Evolutionary conservation across 2,797 vertebrate species (phyloP).

Genomic region (Schizopygopsis malacanthus): DNA sequence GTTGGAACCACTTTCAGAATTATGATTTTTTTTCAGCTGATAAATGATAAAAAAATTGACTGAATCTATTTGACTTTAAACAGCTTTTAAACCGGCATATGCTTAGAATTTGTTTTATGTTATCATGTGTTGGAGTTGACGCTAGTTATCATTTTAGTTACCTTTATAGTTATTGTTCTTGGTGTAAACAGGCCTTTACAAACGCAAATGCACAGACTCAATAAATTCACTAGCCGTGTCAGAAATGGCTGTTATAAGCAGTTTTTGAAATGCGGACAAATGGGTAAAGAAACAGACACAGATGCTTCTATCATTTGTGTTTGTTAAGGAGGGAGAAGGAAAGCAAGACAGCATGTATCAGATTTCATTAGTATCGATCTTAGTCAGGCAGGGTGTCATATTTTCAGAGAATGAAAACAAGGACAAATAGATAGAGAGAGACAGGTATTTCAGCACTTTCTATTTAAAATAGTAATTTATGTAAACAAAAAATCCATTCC

Average conservation of each 20-base stretch:
- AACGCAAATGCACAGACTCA: neutral
- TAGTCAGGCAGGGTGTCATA: neutral
- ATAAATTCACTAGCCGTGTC: neutral
- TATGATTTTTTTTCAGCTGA: neutral
- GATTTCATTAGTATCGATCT: slow-evolving; percentile 14
- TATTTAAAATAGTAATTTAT: neutral
- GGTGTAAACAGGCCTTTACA: neutral
- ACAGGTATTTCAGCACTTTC: slow-evolving; percentile 12
- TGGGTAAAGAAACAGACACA: neutral
- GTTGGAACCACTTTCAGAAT: neutral
- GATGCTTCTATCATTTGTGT: slow-evolving; percentile 1
- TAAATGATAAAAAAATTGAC: neutral
- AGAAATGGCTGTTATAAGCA: neutral
- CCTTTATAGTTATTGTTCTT: neutral
- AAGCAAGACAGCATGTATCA: neutral
- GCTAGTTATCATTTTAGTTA: neutral
- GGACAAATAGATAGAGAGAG: neutral
- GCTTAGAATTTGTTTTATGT: neutral
- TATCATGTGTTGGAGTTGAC: neutral
- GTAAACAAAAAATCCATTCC: neutral
- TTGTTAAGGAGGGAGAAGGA: slow-evolving; percentile 1
- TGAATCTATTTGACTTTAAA: neutral
- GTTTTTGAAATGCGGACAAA: neutral
- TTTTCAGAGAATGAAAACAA: neutral
- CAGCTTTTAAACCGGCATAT: neutral